Evolutionary conservation across 2,888 invertebrate species (phyloP), one percentile per base, ranked within the genome.

Genomic region (Agrochola litura): DNA sequence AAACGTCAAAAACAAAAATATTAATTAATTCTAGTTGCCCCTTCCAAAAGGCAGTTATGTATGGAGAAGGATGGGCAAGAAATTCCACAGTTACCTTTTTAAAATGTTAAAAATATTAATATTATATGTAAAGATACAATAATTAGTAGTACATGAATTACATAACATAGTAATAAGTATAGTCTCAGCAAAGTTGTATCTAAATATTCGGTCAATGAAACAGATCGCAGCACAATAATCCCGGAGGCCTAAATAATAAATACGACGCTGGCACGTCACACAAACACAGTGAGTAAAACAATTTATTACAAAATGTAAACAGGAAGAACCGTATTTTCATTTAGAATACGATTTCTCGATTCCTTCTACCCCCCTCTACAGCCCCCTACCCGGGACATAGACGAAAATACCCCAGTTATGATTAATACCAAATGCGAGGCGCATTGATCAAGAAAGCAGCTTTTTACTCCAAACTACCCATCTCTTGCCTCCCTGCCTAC

Each of bases 241-340:
- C 77, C 82, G 84, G 81, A 86, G 87, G 85, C 88, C 89, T 91
- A 89, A 94, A 93, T 93, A 93, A 94, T 92, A 93, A 94, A 93
- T 86, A 75, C 84, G 83, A 66, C 73, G 73, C 77, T 81, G 70
- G 81, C 78, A 89, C 92, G 91, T 91, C 93, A 92, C 92, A 93
- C 93, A 94, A 94, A 94, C 93, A 94, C 81, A 95, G 91, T 92
- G 92, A 94, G 94, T 96, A 94, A 96, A 96, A 96, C 96, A 96
- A 96, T 96, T 96, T 96, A 96, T 96, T 95, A 96, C 95, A 95
- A 96, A 96, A 96, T 96, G 96, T 96, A 96, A 96, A 96, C 96
- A 96, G 96, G 96, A 96, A 96, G 96, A 94, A 94, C 92, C 93
- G 96, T 96, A 96, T 96, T 96, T 96, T 96, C 96, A 96, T 96